Evolutionary conservation across 2,113 vertebrate species (phyloP), one percentile per base, ranked within the genome.

Genomic region (Entosphenus tridentatus): DNA sequence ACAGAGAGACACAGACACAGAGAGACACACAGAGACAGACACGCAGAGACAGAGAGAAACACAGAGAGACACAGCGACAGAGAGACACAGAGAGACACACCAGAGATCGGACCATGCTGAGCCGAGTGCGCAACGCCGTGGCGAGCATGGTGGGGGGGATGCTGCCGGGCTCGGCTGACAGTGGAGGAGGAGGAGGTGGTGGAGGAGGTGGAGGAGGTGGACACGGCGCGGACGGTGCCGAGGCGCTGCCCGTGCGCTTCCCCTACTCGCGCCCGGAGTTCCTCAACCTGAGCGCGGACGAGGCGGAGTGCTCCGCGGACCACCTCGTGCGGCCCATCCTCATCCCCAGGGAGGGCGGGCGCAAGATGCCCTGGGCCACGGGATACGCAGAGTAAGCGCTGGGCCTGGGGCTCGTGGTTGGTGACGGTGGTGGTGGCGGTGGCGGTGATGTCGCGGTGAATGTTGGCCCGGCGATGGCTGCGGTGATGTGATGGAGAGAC

Each of bases 371-470:
- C 57, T 96, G 91, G 89, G 80, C 83, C 77, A 87, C 89, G 18
- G 91, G 91, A 71, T 96, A 96, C 75, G 89, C 91, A 68, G 89
- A 95, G 91, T 96, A 80, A 95, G 91, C 92, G 75, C 62, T 12
- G 18, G 10, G 11, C 11, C 39, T 3, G 4, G 39, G 39, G 39
- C 39, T 39, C 39, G 39, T 39, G 39, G 39, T 1, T 39, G 39
- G 21, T 39, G 21, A 3, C 3, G 21, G 39, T 39, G 39, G 6
- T 39, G 39, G 21, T 39, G 21, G 21, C 3, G 21, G 39, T 39
- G 39, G 5, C 6, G 39, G 39, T 39, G 39, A 6, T 39, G 39
- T 39, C 39, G 39, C 39, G 1, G 6, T 39, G 39, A 39, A 39
- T 39, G 39, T 39, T 39, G 5, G 39, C 39, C 39, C 39, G 39